Conservation (phyloP, 2,888 invertebrate genomes). For the Caenorhabditis sulstoni region DNA sequence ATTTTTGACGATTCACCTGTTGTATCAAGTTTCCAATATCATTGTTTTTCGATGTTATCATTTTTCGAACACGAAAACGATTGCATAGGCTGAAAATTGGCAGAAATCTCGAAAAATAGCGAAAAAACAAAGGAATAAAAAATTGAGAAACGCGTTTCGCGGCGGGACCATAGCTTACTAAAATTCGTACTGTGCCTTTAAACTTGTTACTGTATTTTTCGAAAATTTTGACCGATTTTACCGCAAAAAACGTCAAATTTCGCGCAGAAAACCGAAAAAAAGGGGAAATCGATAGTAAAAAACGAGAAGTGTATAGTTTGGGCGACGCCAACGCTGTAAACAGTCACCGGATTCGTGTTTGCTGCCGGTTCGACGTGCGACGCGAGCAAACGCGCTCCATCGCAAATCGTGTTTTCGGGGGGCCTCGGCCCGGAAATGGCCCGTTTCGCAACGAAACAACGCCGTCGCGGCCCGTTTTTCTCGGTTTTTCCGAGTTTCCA, state of each 20-base stretch:
- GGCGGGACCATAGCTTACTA: background rate
- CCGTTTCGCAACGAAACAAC: background rate
- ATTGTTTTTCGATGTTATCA: constrained; percentile 54
- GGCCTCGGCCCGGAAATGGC: background rate
- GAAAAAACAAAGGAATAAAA: background rate
- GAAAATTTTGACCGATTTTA: background rate
- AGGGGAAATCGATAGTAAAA: background rate
- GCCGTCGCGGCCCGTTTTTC: background rate
- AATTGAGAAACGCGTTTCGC: background rate
- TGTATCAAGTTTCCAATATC: constrained; percentile 50
- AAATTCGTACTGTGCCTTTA: constrained; percentile 23
- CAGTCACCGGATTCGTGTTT: no score
- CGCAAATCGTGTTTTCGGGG: constrained; percentile 4
- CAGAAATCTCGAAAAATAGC: background rate
- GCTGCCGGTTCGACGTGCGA: no score
- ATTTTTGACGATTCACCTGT: constrained; percentile 11
- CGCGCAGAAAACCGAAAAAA: background rate
- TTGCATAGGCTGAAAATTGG: constrained; percentile 48
- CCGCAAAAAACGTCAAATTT: background rate
- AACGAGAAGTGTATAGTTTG: background rate
- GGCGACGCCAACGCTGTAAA: no score
- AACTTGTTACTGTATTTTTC: constrained; percentile 23
- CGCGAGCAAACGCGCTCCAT: constrained; percentile 6
- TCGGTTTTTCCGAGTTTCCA: constrained; percentile 2
- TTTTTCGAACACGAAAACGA: constrained; percentile 30